Conservation (phyloP, 2,113 vertebrate genomes). For the Microcebus tavaratra region DNA sequence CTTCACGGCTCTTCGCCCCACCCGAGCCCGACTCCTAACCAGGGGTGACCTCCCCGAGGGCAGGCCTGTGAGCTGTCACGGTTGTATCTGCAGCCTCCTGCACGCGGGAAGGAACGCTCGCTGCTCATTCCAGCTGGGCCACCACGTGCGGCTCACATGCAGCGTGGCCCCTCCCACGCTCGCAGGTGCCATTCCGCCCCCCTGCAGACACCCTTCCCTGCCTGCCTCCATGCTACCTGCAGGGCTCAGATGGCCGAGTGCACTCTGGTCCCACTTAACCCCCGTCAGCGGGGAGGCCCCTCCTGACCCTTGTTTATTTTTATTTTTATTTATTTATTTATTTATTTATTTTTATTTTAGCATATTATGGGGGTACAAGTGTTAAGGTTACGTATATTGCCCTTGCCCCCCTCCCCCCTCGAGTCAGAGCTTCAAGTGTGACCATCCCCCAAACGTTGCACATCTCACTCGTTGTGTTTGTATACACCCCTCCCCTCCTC, state of each 20-base stretch:
- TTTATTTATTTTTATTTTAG: too few relatives aligned
- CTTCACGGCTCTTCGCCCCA: not conserved
- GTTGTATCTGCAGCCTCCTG: not conserved
- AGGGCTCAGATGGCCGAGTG: not conserved
- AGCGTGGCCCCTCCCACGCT: not conserved
- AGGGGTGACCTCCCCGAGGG: not conserved
- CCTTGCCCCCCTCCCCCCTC: too few relatives aligned
- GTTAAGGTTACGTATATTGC: too few relatives aligned
- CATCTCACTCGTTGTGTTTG: too few relatives aligned
- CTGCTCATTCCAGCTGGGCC: not conserved
- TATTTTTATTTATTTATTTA: too few relatives aligned
- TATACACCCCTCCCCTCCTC: too few relatives aligned
- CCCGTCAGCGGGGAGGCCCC: not conserved
- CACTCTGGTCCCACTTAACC: not conserved
- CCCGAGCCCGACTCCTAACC: not conserved
- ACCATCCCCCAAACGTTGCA: too few relatives aligned
- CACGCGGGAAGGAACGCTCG: not conserved
- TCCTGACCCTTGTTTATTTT: not conserved
- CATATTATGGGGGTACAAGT: too few relatives aligned
- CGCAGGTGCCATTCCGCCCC: rapidly evolving
- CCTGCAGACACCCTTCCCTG: not conserved
- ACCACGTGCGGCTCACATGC: too few relatives aligned
- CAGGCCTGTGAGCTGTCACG: not conserved
- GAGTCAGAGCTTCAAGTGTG: too few relatives aligned
- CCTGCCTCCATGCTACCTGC: not conserved